Base-by-base conservation (phyloP, 2,888 invertebrate genomes). In the Tetheella fluctuosa region DNA sequence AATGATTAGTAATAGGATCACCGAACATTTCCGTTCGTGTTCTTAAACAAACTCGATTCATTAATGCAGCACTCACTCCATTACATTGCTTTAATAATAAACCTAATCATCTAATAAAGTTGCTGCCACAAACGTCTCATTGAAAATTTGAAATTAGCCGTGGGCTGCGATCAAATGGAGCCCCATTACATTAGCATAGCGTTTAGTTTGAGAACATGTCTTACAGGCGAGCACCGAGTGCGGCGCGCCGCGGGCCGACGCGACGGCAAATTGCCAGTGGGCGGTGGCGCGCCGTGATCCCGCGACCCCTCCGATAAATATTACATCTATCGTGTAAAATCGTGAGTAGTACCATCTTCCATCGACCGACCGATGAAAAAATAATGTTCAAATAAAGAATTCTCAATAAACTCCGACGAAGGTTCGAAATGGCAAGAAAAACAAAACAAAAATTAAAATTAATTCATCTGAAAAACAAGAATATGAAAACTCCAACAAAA, bases 131-230 rank as follows among this genome's bases (percentile, higher is more conserved):
- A 83, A 86, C 82, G 84, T 84, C 86, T 88, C 87, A 90, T 90
- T 90, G 90, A 89, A 89, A 85, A 87, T 90, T 90, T 84, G 81
- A 89, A 86, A 86, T 87, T 81, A 83, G 83, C 88, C 86, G 89
- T 89, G 86, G 89, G 91, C 87, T 80, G 86, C 80, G 89, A 89
- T 90, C 89, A 89, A 90, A 89, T 88, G 85, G 86, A 84, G 86
- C 81, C 77, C 89, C 88, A 90, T 90, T 89, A 90, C 85, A 91
- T 92, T 91, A 91, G 89, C 91, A 92, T 91, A 91, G 89, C 88
- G 85, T 90, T 90, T 90, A 90, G 90, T 84, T 83, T 75, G 81
- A 88, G 86, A 89, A 84, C 81, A 81, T 83, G 85, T 86, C 85
- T 88, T 76, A 76, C 76, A 75, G 77, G 68, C 76, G 80, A 78